Percentiles rank a stretch among this genome's conserved stretches.
phyloP scores from a whole-genome alignment of 2,888 invertebrate species.

The Acanthosepion pharaonis region DNA sequence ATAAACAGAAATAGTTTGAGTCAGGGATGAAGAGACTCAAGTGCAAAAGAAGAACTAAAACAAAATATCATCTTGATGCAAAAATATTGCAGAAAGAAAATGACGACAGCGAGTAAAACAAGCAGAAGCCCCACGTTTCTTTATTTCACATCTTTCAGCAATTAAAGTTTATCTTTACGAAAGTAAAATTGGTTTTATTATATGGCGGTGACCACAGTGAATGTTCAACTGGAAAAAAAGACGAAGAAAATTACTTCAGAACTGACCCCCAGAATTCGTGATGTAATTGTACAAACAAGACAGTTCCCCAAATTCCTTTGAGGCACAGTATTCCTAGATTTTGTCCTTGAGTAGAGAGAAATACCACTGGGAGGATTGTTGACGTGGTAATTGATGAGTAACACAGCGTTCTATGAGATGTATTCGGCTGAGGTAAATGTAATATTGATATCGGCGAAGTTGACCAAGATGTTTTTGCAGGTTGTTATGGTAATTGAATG shows the following conservation, averaged over 20 bases:
- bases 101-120: too few species aligned
- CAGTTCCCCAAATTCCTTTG: background rate
- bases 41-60: background rate
- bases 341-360: background rate
- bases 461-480: too few species aligned
- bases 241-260: background rate
- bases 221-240: background rate
- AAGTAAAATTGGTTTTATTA: background rate
- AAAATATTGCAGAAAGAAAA: background rate
- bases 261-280: background rate
- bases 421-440: too few species aligned
- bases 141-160: too few species aligned
- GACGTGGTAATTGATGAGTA: too few species aligned
- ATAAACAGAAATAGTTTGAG: background rate
- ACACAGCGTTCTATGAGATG: too few species aligned
- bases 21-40: background rate
- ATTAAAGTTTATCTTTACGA: background rate
- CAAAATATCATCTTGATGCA: background rate
- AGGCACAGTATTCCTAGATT: background rate
- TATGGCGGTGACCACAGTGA: background rate
- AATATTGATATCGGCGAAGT: too few species aligned
- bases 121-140: too few species aligned
- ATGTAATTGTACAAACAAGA: background rate
- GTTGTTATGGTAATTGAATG: too few species aligned
- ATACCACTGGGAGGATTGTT: background rate